Base-by-base conservation (phyloP, 1,140 invertebrate genomes). In the Myzus persicae region DNA sequence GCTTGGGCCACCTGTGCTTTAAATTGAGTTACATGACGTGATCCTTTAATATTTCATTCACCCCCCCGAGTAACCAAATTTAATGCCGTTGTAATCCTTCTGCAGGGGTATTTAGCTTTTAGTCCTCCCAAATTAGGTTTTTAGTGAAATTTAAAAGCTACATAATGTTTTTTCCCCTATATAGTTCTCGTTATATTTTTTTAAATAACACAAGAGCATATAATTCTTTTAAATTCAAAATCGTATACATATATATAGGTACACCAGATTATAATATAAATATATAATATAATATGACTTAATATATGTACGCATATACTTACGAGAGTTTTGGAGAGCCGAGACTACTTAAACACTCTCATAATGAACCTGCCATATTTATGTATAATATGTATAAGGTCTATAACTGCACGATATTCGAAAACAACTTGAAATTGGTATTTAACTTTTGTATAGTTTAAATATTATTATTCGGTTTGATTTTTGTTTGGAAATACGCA, bases 101-200 rank as follows among this genome's bases (percentile, higher is more conserved):
- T 7, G 14, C n/a, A 54, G 4, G n/a, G 67, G 67, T 22, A 46
- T 90, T 38, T 38, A 76, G 91, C n/a, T 92, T 82, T 89, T 24
- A 92, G 42, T 46, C 91, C 36, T 92, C 5, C 11, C 11, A 24
- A 81, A 92, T 92, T 82, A 82, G 91, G 76, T 82, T 82, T 51
- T 92, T 92, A 92, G 67, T 82, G n/a, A 92, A 92, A 91, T 91
- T 76, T 76, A 76, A 91, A 92, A 38, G 44, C 42, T 51, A 76
- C 59, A 76, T n/a, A 85, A 90, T n/a, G 22, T 48, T 40, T 44
- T 91, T 76, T 81, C 8, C 46, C n/a, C 36, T 11, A 22, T 51
- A 84, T 48, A 46, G 84, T 88, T 46, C 9, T 22, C 2, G 20
- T 88, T 88, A 38, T 24, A 67, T 67, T n/a, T 76, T 46, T 88